Base-by-base conservation (phyloP, 1,140 invertebrate genomes). In the Polypedilum pembai region DNA sequence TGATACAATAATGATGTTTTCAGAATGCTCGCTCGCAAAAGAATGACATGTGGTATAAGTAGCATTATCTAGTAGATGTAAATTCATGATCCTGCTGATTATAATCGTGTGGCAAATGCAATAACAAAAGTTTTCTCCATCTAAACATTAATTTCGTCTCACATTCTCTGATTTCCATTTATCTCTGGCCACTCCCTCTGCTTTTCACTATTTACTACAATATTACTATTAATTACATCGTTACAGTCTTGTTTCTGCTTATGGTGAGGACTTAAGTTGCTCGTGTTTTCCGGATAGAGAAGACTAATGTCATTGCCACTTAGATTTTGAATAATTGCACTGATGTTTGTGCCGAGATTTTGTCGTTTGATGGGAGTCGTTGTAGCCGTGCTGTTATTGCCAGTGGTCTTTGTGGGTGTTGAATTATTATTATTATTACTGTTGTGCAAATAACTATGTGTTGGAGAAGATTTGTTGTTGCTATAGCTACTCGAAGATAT, bases 261-360 rank as follows among this genome's bases (percentile, higher is more conserved):
- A 75, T 24, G 40, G 17, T 63, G 18, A 20, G 73, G 72, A 66
- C 56, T 45, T 8, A 1, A 8, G 12, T 66, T 63, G 3, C 41
- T 33, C 12, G 69, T 63, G 41, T 69, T 75, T 7, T 75, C 74
- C 8, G 69, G 74, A 76, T 83, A 82, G 0, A 82, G 75, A 40
- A 82, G 75, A 33, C 81, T 81, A 7, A 78, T 78, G 3, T 80
- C 78, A 77, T 81, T 82, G 8, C 76, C 78, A 12, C 80, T 80
- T 73, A 82, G 78, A 78, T 82, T 82, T 75, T 82, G 81, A 63
- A 83, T 82, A 41, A 83, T 75, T 0, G 78, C 79, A 7, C 80
- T 81, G 40, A 83, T 82, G 75, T 82, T 81, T 10, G 79, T 78
- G 7, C 80, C 79, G 8, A 81, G 76, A 74, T 78, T 80, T 73